A percentile compares a stretch with the other conserved stretches of the same genome.
These are phyloP conservation scores for Mesembrinibis cayennensis DNA, from an alignment of 2,113 vertebrate genomes.

Conservation along the genomic window DNA sequence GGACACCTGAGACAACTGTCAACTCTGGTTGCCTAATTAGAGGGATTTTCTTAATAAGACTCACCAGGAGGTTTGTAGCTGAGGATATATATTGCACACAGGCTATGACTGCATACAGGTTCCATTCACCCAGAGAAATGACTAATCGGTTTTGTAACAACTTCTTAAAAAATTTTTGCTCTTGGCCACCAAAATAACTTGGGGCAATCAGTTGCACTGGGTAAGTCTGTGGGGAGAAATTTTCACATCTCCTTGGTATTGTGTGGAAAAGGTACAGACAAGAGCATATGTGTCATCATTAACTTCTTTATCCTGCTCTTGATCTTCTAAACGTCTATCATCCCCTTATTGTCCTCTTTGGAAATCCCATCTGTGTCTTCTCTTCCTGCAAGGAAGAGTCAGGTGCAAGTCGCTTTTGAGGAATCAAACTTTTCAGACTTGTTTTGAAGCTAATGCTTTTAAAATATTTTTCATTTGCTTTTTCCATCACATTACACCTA, in stretches of 20 bases:
- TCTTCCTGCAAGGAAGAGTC: not conserved
- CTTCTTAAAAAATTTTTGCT: not conserved
- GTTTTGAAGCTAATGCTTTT: not conserved
- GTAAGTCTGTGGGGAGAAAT: not conserved
- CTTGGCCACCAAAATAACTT: not conserved
- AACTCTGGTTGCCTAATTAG: not conserved
- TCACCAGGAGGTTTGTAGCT: not conserved
- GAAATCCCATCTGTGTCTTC: not conserved
- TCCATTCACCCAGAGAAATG: not conserved
- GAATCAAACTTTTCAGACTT: not conserved
- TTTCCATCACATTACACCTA: not conserved
- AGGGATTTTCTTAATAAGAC: not conserved
- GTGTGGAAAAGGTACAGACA: not conserved
- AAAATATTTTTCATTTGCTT: not conserved
- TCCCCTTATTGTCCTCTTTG: not conserved
- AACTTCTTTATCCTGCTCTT: not conserved
- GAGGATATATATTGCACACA: not conserved
- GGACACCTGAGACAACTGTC: not conserved
- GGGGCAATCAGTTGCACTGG: not conserved
- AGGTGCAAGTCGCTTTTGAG: not conserved
- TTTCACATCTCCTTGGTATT: not conserved
- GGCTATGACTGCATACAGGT: not conserved
- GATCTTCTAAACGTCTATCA: not conserved
- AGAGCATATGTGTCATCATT: not conserved
- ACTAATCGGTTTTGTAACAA: not conserved